Percentiles rank a stretch among this genome's conserved stretches.
Conservation (phyloP, 2,888 invertebrate genomes). For the Ernsta delagoae region DNA sequence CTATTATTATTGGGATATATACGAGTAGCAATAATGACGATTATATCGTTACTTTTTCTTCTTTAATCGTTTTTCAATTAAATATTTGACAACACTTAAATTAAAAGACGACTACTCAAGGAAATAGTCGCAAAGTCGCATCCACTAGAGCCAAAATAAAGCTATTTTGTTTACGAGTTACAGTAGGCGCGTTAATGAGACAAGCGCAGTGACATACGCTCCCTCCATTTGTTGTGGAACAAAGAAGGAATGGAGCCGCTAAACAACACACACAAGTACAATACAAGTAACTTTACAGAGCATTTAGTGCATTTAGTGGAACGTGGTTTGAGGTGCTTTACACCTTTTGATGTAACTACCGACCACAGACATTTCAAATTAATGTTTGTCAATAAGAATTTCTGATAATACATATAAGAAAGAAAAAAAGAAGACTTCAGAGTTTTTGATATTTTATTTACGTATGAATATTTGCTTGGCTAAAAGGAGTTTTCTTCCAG, state of each 20-base stretch:
- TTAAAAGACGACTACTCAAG: neutral
- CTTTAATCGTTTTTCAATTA: too few species aligned
- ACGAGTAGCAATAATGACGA: too few species aligned
- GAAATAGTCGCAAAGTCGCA: conserved; percentile 27
- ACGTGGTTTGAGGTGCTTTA: neutral
- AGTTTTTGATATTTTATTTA: too few species aligned
- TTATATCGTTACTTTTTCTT: too few species aligned
- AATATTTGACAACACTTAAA: too few species aligned
- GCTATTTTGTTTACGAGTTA: conserved; percentile 41
- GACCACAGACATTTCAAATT: conserved; percentile 13
- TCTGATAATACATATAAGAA: neutral
- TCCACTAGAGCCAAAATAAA: conserved; percentile 26
- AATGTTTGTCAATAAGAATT: neutral
- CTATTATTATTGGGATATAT: too few species aligned
- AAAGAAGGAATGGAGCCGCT: conserved; percentile 39
- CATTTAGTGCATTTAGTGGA: conserved; percentile 19
- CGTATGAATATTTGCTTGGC: too few species aligned
- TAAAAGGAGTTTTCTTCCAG: too few species aligned
- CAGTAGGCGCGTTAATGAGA: conserved; percentile 47
- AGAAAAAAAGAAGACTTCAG: too few species aligned
- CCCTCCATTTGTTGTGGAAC: conserved; percentile 41
- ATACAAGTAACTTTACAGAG: conserved; percentile 26
- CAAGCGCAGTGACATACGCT: conserved; percentile 44
- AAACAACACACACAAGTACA: conserved; percentile 36
- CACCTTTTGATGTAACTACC: conserved; percentile 6